Evolutionary conservation across 1,140 invertebrate species (phyloP), one percentile per base, ranked within the genome.

Genomic region (Achatina immaculata): DNA sequence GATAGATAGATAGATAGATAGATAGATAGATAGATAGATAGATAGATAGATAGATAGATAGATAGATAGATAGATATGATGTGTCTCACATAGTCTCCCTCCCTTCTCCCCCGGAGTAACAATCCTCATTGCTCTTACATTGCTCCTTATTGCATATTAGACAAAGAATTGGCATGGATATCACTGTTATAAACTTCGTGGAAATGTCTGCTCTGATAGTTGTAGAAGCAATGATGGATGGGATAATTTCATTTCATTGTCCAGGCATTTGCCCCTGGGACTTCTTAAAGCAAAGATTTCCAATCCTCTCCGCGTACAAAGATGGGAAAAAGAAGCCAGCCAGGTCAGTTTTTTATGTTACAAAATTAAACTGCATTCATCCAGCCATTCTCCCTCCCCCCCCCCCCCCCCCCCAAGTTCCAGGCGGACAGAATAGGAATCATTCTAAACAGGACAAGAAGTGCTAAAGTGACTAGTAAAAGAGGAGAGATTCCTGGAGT

Each of bases 221-320:
- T 75, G 73, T 58, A 48, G 34, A 38, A 36, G 31, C 34, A n/a
- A 31, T 73, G 71, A 73, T 51, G n/a, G 45, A 73, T 51, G 7
- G 38, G 40, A n/a, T 71, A 38, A 43, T 42, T 40, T 71, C 38
- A 71, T 71, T 42, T 43, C 68, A 71, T 42, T 38, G 7, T 2
- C 68, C 21, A 1, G 19, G 34, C 38, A 11, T 16, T 43, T 24
- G 40, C 38, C 68, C 21, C 4, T 43, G 16, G 71, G 71, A 45
- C 48, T 43, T 43, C 42, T 66, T 31, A 9, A 16, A n/a, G 62
- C 11, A 51, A 24, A 51, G 24, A 51, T 11, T 14, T 24, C 48
- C n/a, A 7, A 66, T 31, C 36, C 36, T 66, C 36, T 51, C 48
- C 48, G 48, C 11, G 48, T 11, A 51, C 24, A 11, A 14, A 51